Base-by-base conservation (phyloP, 2,888 invertebrate genomes). In the Gortyna flavago region DNA sequence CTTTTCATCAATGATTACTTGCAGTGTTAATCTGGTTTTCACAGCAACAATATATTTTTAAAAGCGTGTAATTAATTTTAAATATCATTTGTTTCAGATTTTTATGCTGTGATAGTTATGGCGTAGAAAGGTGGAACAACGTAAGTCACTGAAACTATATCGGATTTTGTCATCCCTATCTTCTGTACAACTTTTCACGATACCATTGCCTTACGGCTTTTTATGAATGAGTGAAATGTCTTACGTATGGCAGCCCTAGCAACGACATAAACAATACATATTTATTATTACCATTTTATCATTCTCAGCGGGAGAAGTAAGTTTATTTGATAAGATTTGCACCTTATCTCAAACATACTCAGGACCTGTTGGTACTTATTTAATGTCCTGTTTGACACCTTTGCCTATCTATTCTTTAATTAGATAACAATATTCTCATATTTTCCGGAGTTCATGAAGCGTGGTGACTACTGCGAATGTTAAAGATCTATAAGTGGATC, bases 121-220 rank as follows among this genome's bases (percentile, higher is more conserved):
- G 88, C 91, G 85, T 93, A 92, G 85, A 79, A 75, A 87, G 80
- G 87, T 84, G 87, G 87, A 91, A 84, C 94, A 94, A 93, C 90
- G 94, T 94, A 90, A 94, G 94, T 93, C 67, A 44, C 13, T 68
- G 6, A 35, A 35, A 54, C 29, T 51, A 44, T 29, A 5, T 25
- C 3, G 21, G 38, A 4, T 64, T 32, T 44, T 18, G 35, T 7
- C 6, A 35, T 41, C 0, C 5, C 18, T n/a, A 38, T 57, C 2
- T 21, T 4, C 38, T 51, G 48, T 32, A 7, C 9, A n/a, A 6
- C 3, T 35, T 54, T 54, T 64, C 8, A 48, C 32, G 7, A 18
- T 7, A 29, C 3, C 2, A 35, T 54, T 51, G 21, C n/a, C 4
- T 44, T 21, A 38, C 3, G 16, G 25, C 2, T 11, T 35, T 76